phyloP scores from a whole-genome alignment of 1,140 invertebrate species.

The Pectinophora gossypiella region DNA sequence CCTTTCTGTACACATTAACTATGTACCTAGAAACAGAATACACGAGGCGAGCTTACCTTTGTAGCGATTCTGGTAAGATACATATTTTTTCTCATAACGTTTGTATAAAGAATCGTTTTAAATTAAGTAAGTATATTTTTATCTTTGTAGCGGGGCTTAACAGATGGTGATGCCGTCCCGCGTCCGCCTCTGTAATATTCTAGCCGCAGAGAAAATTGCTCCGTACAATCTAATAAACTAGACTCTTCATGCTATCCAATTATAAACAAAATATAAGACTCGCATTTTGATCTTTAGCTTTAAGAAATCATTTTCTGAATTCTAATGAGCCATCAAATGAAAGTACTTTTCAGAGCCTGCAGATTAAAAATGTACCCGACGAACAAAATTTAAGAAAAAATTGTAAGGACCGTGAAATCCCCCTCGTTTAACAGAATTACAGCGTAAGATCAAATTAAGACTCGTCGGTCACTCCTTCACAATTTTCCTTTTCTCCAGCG shows the following conservation, averaged over 20 bases:
- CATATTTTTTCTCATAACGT: neutral
- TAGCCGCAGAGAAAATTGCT: constrained; percentile 32
- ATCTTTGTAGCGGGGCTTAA: neutral
- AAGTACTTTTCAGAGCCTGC: too few species aligned
- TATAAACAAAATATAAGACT: constrained; percentile 14
- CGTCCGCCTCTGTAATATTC: constrained; percentile 17
- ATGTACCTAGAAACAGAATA: too few species aligned
- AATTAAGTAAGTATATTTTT: neutral
- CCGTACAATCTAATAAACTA: constrained; percentile 34
- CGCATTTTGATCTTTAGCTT: neutral
- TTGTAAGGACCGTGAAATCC: constrained; percentile 27
- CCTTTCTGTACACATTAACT: too few species aligned
- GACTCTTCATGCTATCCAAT: constrained; percentile 35
- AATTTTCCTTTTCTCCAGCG: constrained; percentile 51
- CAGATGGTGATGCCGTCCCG: neutral
- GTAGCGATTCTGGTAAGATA: too few species aligned
- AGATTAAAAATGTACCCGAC: neutral
- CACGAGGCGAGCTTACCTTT: too few species aligned
- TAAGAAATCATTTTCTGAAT: too few species aligned
- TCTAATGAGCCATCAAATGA: neutral
- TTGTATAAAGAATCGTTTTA: neutral
- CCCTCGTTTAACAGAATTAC: constrained; percentile 44
- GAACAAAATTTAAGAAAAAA: neutral
- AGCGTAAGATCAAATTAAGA: constrained; percentile 53
- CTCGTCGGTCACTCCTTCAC: constrained; percentile 45